phyloP scores from a whole-genome alignment of 53 echinoderm and acorn worm genomes.

The Henricia sp. region DNA sequence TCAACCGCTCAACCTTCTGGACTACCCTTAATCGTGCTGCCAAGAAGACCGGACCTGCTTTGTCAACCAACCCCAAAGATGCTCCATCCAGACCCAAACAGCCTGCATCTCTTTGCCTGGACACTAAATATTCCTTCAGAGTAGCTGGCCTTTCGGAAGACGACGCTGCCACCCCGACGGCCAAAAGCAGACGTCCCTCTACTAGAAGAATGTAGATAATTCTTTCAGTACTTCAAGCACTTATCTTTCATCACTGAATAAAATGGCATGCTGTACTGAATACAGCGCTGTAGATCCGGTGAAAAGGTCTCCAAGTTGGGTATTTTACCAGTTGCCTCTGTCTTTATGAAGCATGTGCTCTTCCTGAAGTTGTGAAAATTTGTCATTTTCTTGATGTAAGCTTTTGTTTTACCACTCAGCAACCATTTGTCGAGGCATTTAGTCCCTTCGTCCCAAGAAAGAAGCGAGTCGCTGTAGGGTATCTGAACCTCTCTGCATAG shows the following conservation, averaged over 20 bases:
- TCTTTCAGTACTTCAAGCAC: not conserved
- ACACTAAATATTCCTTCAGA: slow-evolving; percentile 1
- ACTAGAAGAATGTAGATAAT: slow-evolving; percentile 1
- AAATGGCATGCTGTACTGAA: slow-evolving; percentile 45
- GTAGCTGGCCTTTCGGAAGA: slow-evolving; percentile 14
- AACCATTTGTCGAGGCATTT: not conserved
- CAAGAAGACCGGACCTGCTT: slow-evolving; percentile 28
- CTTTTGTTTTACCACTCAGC: not conserved
- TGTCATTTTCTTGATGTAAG: not conserved
- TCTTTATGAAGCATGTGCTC: slow-evolving; percentile 25
- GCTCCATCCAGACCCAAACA: slow-evolving; percentile 10
- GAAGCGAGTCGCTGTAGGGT: slow-evolving; percentile 40
- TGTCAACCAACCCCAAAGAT: not conserved
- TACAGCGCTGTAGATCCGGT: slow-evolving; percentile 39
- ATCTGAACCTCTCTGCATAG: slow-evolving; percentile 27
- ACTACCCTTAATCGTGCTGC: not conserved
- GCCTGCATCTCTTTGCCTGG: slow-evolving; percentile 40
- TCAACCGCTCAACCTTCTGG: slow-evolving; percentile 28
- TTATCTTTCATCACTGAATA: not conserved
- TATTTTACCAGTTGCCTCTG: not conserved
- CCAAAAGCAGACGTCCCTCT: too few species aligned
- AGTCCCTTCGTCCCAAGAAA: slow-evolving; percentile 44
- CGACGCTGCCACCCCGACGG: slow-evolving; percentile 27
- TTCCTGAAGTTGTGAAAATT: slow-evolving; percentile 11
- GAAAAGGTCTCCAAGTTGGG: slow-evolving; percentile 2